Evolutionary conservation across 2,888 invertebrate species (phyloP).

Genomic region (Amphiduros pacificus): DNA sequence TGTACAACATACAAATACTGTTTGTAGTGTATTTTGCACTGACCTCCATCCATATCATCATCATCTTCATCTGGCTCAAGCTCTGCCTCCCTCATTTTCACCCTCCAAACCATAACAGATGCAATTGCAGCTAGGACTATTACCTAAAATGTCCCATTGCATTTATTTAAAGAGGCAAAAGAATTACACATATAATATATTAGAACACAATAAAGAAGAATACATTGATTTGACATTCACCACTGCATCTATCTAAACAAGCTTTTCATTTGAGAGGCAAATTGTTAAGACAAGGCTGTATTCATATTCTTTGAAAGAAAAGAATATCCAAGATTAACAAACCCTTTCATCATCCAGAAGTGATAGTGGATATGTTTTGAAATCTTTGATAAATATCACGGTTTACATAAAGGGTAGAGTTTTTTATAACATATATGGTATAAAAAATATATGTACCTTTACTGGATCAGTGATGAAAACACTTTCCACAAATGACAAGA

Average conservation of each 20-base stretch:
- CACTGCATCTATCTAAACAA: no score
- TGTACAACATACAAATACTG: no score
- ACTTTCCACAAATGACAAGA: conserved; percentile 3
- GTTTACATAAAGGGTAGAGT: not conserved
- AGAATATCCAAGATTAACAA: not conserved
- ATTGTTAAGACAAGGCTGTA: no score
- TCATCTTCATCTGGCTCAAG: not conserved
- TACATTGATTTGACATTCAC: no score
- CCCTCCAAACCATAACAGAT: conserved; percentile 6
- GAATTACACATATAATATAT: no score
- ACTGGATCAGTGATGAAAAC: conserved; percentile 9
- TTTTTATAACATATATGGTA: not conserved
- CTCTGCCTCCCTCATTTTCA: not conserved
- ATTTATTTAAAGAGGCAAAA: no score
- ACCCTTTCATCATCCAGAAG: not conserved
- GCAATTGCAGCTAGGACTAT: not conserved
- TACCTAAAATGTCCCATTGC: no score
- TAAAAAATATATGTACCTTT: conserved; percentile 1
- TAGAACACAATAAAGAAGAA: no score
- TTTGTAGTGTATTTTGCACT: not conserved
- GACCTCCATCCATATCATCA: not conserved
- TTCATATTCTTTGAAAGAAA: no score
- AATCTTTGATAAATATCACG: not conserved
- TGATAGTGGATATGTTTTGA: not conserved
- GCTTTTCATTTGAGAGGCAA: no score